Evolutionary conservation across 1,140 invertebrate species (phyloP).

Genomic region (Sweltsa coloradensis): DNA sequence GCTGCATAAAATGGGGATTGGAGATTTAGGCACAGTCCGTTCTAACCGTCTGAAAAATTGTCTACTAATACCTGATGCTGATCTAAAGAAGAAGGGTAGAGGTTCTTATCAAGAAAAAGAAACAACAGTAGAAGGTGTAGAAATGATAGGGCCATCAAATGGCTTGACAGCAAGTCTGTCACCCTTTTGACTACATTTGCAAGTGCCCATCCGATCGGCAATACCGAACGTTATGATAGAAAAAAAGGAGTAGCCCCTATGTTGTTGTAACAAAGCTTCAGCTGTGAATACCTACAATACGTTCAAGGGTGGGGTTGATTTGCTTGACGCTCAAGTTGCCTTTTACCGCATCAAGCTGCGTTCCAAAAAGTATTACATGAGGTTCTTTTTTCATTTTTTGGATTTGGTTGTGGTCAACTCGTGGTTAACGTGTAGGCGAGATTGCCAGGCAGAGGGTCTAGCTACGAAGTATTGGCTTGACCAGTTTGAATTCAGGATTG

Average conservation of each 20-base stretch:
- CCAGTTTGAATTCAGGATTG: neutral
- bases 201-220: constrained; percentile 14
- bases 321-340: neutral
- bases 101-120: neutral
- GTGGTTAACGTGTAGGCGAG: neutral
- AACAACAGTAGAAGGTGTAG: neutral
- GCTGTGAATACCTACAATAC: neutral
- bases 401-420: neutral
- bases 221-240: constrained; percentile 17
- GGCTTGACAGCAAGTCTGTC: constrained; percentile 4
- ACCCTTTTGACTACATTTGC: constrained; percentile 1
- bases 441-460: constrained; percentile 4
- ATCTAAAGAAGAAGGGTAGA: neutral
- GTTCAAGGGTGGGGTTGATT: constrained; percentile 6
- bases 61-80: constrained; percentile 14
- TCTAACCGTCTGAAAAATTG: constrained; percentile 16
- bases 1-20: constrained; percentile 21
- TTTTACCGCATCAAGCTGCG: neutral
- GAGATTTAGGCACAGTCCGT: constrained; percentile 18
- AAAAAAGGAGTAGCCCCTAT: neutral
- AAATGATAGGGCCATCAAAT: constrained; percentile 3
- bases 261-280: neutral
- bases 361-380: constrained; percentile 4
- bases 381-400: constrained; percentile 7
- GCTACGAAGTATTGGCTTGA: neutral